Conservation (phyloP, 2,888 invertebrate genomes). For the Schrankia costaestrigalis region DNA sequence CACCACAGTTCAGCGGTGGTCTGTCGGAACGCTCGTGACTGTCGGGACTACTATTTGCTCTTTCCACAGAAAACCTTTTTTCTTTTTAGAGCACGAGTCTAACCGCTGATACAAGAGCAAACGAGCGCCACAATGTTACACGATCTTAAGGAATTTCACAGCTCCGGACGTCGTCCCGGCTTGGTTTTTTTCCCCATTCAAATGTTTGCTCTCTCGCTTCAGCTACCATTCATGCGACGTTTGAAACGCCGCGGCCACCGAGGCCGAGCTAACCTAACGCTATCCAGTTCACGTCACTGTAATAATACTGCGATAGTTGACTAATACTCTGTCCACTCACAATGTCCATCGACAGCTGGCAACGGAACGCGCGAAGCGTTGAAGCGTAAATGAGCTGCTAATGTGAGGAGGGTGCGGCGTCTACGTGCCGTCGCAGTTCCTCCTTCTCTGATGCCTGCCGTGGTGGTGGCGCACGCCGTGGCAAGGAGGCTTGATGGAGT, state of each 20-base stretch:
- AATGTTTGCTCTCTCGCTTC: constrained; percentile 76
- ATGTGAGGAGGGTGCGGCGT: constrained; percentile 40
- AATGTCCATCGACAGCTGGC: constrained; percentile 76
- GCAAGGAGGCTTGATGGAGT: constrained; percentile 65
- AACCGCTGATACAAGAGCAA: constrained; percentile 71
- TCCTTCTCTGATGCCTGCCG: constrained; percentile 69
- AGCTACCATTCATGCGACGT: constrained; percentile 76
- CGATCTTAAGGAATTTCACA: constrained; percentile 79
- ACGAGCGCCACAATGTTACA: constrained; percentile 76
- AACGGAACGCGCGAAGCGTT: constrained; percentile 77
- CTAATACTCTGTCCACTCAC: constrained; percentile 80
- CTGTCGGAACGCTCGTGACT: constrained; percentile 72
- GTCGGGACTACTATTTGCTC: constrained; percentile 72
- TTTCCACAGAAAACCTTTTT: constrained; percentile 73
- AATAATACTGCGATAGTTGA: constrained; percentile 81
- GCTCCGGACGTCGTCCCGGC: constrained; percentile 62
- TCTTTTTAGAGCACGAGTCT: constrained; percentile 76
- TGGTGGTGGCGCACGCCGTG: constrained; percentile 71
- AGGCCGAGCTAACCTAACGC: constrained; percentile 69
- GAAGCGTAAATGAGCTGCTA: constrained; percentile 74
- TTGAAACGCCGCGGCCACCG: constrained; percentile 71
- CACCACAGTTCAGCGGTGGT: constrained; percentile 68
- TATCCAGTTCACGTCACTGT: constrained; percentile 78
- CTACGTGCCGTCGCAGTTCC: constrained; percentile 76
- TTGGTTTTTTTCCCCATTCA: constrained; percentile 66